Base-by-base conservation (phyloP, 2,888 invertebrate genomes). In the Vandiemenella viatica region DNA sequence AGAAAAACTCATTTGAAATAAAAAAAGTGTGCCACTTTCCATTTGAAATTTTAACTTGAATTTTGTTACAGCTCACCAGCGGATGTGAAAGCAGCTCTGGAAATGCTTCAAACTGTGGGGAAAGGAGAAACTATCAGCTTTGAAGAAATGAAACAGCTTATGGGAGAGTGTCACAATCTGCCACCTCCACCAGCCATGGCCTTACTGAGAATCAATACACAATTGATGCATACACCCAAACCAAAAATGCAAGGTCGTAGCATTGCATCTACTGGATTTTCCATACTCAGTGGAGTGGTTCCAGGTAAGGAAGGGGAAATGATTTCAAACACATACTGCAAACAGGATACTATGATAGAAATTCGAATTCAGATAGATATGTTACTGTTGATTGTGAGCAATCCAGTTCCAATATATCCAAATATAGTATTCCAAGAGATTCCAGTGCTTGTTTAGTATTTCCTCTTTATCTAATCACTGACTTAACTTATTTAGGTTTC, bases 121-220 rank as follows among this genome's bases (percentile, higher is more conserved):
- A 66, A 74, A 22, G 82, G 84, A 1, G 67, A 79, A 37, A 71
- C 70, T 53, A 79, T 85, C 54, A 71, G 73, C 43, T 83, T 88
- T 63, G 65, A 68, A 2, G 82, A 86, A 64, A 88, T 88, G 83
- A 70, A 82, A 51, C 76, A 74, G 56, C 72, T 88, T 38, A 87
- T 88, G 84, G 65, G 71, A n/a, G 81, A 84, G 61, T 89, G 88
- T 59, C 80, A 83, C 59, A 73, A 76, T 64, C 71, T 87, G 54
- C 76, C 20, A 3, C 20, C 53, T 4, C 48, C 51, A 7, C 41
- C 32, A 13, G n/a, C 10, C 32, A 13, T 32, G 32, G 13, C 32
- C 32, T n/a, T n/a, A 32, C 32, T n/a, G 10, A 17, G 17, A 16
- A 22, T 8, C 19, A 46, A 19, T n/a, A n/a, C 7, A 48, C 16